Conservation (phyloP, 1,140 invertebrate genomes). For the Drosophila mojavensis region DNA sequence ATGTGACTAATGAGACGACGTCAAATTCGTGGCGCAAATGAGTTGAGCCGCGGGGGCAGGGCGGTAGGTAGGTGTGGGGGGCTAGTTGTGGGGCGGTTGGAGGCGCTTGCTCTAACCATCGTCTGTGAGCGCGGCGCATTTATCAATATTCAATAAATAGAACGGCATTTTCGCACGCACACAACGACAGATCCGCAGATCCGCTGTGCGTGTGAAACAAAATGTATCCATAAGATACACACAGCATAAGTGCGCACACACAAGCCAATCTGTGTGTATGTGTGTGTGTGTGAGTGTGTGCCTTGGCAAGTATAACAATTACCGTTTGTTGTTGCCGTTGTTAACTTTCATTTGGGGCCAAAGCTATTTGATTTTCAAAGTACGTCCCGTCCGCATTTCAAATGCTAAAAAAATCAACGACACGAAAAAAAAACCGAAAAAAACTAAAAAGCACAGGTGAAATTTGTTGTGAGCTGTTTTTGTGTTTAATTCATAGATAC, state of each 20-base stretch:
- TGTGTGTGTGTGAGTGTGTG: background rate
- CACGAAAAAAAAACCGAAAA: background rate
- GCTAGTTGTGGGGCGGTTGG: conserved; percentile 13
- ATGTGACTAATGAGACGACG: conserved; percentile 81
- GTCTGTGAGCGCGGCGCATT: conserved; percentile 55
- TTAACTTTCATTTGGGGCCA: conserved; percentile 71
- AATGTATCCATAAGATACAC: conserved; percentile 48
- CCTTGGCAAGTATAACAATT: conserved; percentile 55
- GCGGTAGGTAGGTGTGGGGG: background rate
- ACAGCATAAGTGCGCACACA: conserved; percentile 10
- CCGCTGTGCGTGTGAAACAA: conserved; percentile 46
- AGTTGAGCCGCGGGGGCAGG: conserved; percentile 19
- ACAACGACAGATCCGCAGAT: conserved; percentile 23
- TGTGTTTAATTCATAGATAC: conserved; percentile 75
- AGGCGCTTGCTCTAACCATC: conserved; percentile 4
- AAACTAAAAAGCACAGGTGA: conserved; percentile 51
- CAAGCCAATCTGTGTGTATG: too few relatives aligned
- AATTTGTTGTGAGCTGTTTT: conserved; percentile 60
- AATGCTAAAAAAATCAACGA: background rate
- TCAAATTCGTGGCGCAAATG: conserved; percentile 75
- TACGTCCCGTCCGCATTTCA: conserved; percentile 60
- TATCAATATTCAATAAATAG: conserved; percentile 66
- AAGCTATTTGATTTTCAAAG: conserved; percentile 75
- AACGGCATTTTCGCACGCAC: conserved; percentile 64
- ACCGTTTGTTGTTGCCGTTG: conserved; percentile 60